These are phyloP conservation scores for Charaxes varanes DNA, from an alignment of 1,140 invertebrate species.

Conservation along the genomic window DNA sequence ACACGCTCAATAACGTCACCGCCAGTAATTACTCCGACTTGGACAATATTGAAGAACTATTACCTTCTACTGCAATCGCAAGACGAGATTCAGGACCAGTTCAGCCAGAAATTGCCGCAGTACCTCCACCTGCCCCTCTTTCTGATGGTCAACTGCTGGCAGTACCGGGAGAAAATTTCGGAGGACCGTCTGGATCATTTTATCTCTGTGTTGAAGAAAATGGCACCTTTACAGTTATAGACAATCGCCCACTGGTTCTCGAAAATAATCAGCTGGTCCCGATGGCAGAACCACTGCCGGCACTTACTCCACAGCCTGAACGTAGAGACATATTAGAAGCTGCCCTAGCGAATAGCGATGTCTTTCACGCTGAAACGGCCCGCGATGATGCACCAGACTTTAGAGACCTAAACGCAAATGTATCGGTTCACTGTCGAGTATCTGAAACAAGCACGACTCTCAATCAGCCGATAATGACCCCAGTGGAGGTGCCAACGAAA, in stretches of 20 bases:
- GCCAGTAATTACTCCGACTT: conserved; percentile 34
- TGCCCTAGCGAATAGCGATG: conserved; percentile 83
- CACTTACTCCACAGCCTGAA: conserved; percentile 41
- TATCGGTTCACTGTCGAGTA: conserved; percentile 73
- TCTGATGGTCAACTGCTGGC: conserved; percentile 79
- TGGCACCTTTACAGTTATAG: conserved; percentile 80
- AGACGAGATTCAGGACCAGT: conserved; percentile 25
- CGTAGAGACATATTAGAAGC: conserved; percentile 84
- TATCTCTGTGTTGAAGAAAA: conserved; percentile 79
- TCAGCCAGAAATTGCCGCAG: conserved; percentile 24
- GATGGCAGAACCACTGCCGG: conserved; percentile 51
- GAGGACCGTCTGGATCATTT: conserved; percentile 77
- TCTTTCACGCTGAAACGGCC: conserved; percentile 78
- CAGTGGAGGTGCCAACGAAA: conserved; percentile 81
- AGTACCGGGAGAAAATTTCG: conserved; percentile 79
- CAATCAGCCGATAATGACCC: conserved; percentile 87
- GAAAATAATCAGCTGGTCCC: conserved; percentile 76
- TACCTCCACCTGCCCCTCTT: conserved; percentile 45
- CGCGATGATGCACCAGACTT: conserved; percentile 70
- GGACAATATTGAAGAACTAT: conserved; percentile 63
- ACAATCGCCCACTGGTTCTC: conserved; percentile 79
- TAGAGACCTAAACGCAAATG: conserved; percentile 70
- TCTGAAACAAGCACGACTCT: conserved; percentile 83
- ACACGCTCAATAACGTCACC: conserved; percentile 24
- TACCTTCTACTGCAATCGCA: conserved; percentile 59